Evolutionary conservation across 2,888 invertebrate genomes (phyloP), one percentile per base, ranked within the genome.

Genomic region (Brachypalpus laphriformis): DNA sequence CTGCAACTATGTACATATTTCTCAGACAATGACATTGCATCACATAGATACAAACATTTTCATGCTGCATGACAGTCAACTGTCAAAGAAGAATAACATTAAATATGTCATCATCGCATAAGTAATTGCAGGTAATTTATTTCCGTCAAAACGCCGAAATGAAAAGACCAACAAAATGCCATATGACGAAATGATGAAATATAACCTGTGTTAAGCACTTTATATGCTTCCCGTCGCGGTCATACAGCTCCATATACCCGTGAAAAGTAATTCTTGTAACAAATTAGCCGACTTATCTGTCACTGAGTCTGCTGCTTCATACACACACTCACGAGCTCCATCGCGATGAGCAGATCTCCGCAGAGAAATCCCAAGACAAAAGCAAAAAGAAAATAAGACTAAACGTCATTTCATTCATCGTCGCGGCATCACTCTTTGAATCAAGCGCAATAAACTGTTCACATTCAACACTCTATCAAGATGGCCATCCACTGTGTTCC

Each of bases 391-490:
- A 70, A 70, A 80, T 70, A 85, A 85, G 57, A 59, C 75, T 76
- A 85, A 81, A 85, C 75, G 81, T 85, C 74, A 85, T 75, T 85
- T 85, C 85, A 85, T 85, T 85, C 85, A 81, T 85, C 59, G 70
- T 59, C 75, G 85, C 85, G 85, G 85, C 85, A 85, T 81, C 51
- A 66, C 51, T 81, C 85, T 85, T 85, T 85, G 85, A 85, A 85
- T 85, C 85, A 85, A 85, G 66, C 81, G 81, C 85, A 85, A 85
- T 85, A 85, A 85, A 85, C 85, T 71, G 85, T 85, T 85, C 85
- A 81, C 81, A 85, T 81, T 85, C 81, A 85, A 85, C 85, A 85
- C 85, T 85, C 85, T 85, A 85, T 85, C 85, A 85, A 85, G 85
- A 85, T 85, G 85, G 85, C 75, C 81, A 85, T 85, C 76, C 85